Evolutionary conservation across 2,888 invertebrate species (phyloP).

Genomic region (Philonicus albiceps): DNA sequence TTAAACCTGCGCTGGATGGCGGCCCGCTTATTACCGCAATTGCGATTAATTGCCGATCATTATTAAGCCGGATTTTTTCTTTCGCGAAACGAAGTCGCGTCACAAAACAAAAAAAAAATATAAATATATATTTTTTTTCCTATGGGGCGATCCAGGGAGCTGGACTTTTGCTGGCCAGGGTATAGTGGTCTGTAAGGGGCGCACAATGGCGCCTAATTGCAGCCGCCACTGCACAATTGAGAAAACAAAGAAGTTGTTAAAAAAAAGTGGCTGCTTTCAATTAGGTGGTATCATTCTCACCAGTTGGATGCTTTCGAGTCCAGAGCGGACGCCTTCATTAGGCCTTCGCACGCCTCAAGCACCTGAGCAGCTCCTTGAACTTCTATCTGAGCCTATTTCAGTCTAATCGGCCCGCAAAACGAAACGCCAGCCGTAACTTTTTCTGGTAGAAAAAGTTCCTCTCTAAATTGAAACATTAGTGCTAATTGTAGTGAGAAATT

Average conservation of each 20-base stretch:
- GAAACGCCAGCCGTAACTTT: not conserved
- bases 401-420: not conserved
- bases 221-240: not conserved
- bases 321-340: not conserved
- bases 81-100: not conserved
- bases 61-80: conserved; percentile 24
- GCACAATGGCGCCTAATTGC: not conserved
- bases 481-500: not conserved
- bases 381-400: not conserved
- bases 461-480: not conserved
- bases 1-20: conserved; percentile 24
- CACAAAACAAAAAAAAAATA: no score
- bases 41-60: conserved; percentile 37
- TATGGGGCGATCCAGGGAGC: not conserved
- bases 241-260: not conserved
- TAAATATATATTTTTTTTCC: no score
- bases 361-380: not conserved
- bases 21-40: conserved; percentile 28
- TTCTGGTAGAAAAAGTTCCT: not conserved
- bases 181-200: not conserved
- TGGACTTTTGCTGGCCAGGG: not conserved
- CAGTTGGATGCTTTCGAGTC: not conserved
- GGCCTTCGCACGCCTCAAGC: not conserved
- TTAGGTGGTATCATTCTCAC: not conserved
- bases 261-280: not conserved